These are phyloP conservation scores for Notodonta dromedarius DNA, from an alignment of 2,888 invertebrate genomes.

Conservation along the genomic window DNA sequence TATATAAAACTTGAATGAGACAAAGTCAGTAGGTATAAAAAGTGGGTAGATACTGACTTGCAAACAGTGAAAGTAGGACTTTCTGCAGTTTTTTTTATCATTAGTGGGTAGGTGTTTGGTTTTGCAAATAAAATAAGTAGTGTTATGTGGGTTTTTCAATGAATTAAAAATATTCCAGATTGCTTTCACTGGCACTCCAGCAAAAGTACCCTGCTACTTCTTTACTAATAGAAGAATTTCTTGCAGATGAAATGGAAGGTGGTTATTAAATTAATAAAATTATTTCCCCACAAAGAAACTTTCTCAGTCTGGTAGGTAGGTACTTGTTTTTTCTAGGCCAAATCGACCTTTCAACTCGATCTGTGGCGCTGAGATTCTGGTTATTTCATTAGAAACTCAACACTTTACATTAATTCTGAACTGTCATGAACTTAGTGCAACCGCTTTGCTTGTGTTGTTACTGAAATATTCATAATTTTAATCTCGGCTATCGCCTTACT, in stretches of 20 bases:
- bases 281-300: neutral
- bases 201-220: neutral
- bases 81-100: neutral
- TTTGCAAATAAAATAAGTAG: no score
- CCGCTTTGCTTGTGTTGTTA: neutral
- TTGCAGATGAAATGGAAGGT: no score
- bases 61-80: neutral
- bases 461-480: conserved; percentile 8
- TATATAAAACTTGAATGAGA: no score
- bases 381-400: conserved; percentile 21
- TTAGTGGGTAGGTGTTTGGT: no score
- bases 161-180: no score
- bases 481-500: conserved; percentile 60
- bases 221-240: neutral
- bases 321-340: conserved; percentile 4
- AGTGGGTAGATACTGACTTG: neutral
- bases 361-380: conserved; percentile 21
- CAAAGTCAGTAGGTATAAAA: neutral
- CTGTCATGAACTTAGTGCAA: neutral
- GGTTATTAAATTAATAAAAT: neutral
- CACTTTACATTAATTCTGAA: conserved; percentile 12
- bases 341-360: conserved; percentile 22
- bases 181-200: neutral
- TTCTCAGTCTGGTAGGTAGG: neutral
- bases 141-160: no score